Base-by-base conservation (phyloP, 2,888 invertebrate species). In the Liopterus haemorrhoidalis region DNA sequence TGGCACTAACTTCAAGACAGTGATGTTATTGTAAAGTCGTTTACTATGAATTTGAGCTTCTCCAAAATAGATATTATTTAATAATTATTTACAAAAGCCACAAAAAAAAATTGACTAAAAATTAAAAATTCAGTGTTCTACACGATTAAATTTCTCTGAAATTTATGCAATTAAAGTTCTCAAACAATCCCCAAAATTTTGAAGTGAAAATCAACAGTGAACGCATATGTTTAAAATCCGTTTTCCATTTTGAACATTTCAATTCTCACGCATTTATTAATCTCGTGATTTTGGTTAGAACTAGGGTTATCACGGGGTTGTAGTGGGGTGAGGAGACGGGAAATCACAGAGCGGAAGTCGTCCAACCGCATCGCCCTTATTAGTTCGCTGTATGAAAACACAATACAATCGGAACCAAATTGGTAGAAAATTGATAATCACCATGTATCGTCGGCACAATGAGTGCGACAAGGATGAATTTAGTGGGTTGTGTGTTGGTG, bases 351-450 rank as follows among this genome's bases (percentile, higher is more conserved):
- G 31, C 11, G n/a, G 14, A 14, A 31, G 4, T n/a, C n/a, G n/a
- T n/a, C n/a, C n/a, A n/a, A n/a, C 30, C 57, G 54, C 57, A 57
- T 60, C 57, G 59, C 57, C 56, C 57, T 55, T 59, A 56, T 59
- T 59, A 61, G 57, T 57, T 55, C 54, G 58, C 55, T 57, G 56
- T 60, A 59, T 61, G 64, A 63, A 62, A 65, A 64, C 61, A 62
- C 55, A 49, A 52, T 62, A 66, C 66, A 66, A 68, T 67, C 65
- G 63, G 60, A 66, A 63, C 63, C 67, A 68, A 68, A 68, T 68
- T 67, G 68, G 68, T 63, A 67, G 67, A 68, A 68, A 68, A 68
- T 68, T 68, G 66, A 68, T 68, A 68, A 67, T 67, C 65, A 65
- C 65, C 58, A 62, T 54, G 59, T 56, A 59, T 57, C 58, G 55